These are phyloP conservation scores for Halictus ligatus DNA, from an alignment of 2,888 invertebrate genomes.

Conservation along the genomic window DNA sequence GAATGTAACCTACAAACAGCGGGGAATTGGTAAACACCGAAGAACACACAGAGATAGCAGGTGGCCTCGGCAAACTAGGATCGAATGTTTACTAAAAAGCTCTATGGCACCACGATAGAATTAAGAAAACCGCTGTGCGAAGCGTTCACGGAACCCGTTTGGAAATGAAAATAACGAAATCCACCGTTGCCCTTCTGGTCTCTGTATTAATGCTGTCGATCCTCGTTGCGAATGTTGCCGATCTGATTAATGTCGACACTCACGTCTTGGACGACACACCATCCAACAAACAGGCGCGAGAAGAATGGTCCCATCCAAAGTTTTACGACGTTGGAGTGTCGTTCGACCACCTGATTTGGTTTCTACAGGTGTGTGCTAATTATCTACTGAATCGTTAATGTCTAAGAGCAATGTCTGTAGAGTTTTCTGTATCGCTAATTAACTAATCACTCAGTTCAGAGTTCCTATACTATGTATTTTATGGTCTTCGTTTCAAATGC, in stretches of 20 bases:
- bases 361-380: conserved; percentile 88
- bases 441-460: neutral
- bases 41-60: conserved; percentile 28
- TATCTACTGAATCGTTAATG: neutral
- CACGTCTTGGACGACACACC: conserved; percentile 67
- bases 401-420: no score
- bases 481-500: neutral
- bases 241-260: conserved; percentile 87
- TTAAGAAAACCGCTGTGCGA: conserved; percentile 23
- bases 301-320: conserved; percentile 71
- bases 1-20: conserved; percentile 37
- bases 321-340: conserved; percentile 85
- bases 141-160: conserved; percentile 13
- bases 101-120: conserved; percentile 10
- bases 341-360: conserved; percentile 89
- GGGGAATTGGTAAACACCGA: conserved; percentile 37
- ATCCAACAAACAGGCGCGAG: conserved; percentile 45
- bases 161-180: conserved; percentile 88
- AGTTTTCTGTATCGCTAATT: neutral
- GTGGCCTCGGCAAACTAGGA: conserved; percentile 40
- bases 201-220: conserved; percentile 88
- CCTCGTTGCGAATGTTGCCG: conserved; percentile 89
- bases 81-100: conserved; percentile 42
- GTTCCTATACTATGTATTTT: neutral
- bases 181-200: conserved; percentile 87